These are phyloP conservation scores for Zosterops japonicus DNA, from an alignment of 2,113 vertebrate genomes.

Conservation along the genomic window DNA sequence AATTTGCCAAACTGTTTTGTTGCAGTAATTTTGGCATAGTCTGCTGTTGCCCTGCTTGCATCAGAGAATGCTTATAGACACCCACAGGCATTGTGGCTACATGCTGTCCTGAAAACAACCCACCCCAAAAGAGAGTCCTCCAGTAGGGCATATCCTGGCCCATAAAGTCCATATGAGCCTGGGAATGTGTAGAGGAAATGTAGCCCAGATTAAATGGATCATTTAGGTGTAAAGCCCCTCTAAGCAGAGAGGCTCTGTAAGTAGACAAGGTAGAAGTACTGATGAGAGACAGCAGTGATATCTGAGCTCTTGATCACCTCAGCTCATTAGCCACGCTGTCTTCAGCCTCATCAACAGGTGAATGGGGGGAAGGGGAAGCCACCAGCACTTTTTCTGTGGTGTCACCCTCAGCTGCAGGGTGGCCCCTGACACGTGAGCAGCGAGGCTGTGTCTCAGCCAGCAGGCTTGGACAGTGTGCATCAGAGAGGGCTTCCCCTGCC, in stretches of 20 bases:
- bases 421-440: fast-evolving
- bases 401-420: background rate
- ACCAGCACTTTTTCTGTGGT: background rate
- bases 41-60: background rate
- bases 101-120: background rate
- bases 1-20: background rate
- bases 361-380: background rate
- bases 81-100: background rate
- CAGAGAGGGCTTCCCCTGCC: fast-evolving
- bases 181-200: background rate
- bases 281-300: background rate
- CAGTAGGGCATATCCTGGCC: background rate
- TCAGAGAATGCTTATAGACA: background rate
- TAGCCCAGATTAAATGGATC: background rate
- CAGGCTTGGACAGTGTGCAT: background rate
- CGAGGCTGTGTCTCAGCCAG: background rate
- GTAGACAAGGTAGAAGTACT: background rate
- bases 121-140: background rate
- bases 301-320: background rate
- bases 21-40: background rate
- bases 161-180: background rate
- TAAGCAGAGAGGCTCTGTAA: background rate
- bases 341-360: background rate
- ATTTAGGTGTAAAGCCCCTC: background rate
- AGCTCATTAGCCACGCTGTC: fast-evolving